phyloP scores from a whole-genome alignment of 2,888 invertebrate genomes.

The Proisotoma minuta region DNA sequence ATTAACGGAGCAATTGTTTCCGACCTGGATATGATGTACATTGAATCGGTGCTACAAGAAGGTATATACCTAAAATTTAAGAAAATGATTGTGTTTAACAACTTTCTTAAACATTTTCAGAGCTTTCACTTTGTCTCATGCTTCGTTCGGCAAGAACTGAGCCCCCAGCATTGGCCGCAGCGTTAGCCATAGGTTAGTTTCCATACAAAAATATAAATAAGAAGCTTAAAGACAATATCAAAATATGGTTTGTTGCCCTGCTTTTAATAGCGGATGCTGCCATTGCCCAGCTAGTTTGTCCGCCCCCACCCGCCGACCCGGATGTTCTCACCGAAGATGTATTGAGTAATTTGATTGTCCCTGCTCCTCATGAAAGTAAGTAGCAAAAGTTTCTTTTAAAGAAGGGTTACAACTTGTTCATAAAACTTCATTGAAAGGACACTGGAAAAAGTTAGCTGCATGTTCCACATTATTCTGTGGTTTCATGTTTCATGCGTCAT shows the following conservation, averaged over 20 bases:
- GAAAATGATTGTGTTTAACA: too few relatives aligned
- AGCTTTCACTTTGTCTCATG: slow-evolving; percentile 91
- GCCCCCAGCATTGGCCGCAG: slow-evolving; percentile 59
- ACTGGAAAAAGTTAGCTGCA: background rate
- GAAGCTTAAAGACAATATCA: background rate
- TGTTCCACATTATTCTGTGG: background rate
- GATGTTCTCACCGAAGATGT: slow-evolving; percentile 90
- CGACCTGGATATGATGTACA: slow-evolving; percentile 98
- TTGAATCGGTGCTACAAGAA: slow-evolving; percentile 79
- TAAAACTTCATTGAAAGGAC: background rate
- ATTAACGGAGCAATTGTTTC: slow-evolving; percentile 97
- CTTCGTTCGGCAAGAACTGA: slow-evolving; percentile 84
- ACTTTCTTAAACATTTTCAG: too few relatives aligned
- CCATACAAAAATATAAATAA: background rate
- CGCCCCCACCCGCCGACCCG: slow-evolving; percentile 90
- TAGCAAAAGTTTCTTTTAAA: slow-evolving; percentile 46
- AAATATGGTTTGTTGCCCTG: background rate
- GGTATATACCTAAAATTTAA: too few relatives aligned
- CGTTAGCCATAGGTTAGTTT: slow-evolving; percentile 41
- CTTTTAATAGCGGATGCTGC: slow-evolving; percentile 48
- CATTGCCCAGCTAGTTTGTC: slow-evolving; percentile 68
- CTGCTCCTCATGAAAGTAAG: slow-evolving; percentile 92
- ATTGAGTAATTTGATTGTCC: slow-evolving; percentile 93
- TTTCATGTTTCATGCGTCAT: background rate
- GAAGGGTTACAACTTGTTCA: background rate